Evolutionary conservation across 2,113 vertebrate genomes (phyloP).

Genomic region (Equus przewalskii): DNA sequence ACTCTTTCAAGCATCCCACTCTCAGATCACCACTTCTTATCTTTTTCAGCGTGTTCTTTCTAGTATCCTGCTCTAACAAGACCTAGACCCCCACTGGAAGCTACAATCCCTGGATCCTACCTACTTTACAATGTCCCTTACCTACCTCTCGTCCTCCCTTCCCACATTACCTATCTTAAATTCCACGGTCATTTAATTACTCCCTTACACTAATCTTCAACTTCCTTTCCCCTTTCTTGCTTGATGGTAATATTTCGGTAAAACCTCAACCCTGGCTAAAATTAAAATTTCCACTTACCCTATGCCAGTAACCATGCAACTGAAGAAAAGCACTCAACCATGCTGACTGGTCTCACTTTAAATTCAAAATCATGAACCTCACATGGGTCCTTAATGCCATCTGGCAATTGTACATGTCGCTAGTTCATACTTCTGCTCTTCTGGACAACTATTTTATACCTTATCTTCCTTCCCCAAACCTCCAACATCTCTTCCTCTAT

Average conservation of each 20-base stretch:
- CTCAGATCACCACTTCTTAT: background rate
- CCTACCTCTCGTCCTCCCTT: background rate
- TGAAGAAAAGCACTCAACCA: slow-evolving; percentile 24
- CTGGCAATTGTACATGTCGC: background rate
- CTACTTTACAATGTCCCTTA: background rate
- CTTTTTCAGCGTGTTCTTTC: background rate
- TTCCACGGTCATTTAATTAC: background rate
- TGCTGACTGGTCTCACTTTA: background rate
- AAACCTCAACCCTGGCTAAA: background rate
- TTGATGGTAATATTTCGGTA: background rate
- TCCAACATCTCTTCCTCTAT: background rate
- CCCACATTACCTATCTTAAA: background rate
- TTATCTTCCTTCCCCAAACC: background rate
- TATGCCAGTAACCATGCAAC: background rate
- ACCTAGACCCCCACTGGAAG: background rate
- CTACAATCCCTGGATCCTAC: background rate
- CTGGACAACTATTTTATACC: background rate
- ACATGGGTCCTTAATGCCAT: background rate
- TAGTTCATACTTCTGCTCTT: background rate
- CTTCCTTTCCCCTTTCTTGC: background rate
- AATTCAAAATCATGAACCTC: background rate
- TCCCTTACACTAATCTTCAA: background rate
- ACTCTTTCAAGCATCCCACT: background rate
- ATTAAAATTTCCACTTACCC: background rate
- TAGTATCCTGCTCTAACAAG: background rate